Evolutionary conservation across 2,113 vertebrate species (phyloP).

Genomic region (Dipodomys spectabilis): DNA sequence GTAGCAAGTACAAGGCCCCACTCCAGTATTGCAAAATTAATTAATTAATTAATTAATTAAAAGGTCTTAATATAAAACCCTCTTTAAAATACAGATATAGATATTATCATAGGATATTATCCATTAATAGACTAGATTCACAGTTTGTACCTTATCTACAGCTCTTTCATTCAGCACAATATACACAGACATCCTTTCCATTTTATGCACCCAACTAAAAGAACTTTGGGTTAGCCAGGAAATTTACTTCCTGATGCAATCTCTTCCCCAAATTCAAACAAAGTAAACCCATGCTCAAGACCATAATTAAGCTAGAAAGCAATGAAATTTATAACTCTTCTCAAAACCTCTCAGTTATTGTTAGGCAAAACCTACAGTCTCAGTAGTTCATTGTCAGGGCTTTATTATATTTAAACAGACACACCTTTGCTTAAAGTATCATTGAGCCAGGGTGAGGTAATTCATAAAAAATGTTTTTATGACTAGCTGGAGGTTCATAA

Average conservation of each 20-base stretch:
- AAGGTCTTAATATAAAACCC: neutral
- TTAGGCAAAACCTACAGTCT: neutral
- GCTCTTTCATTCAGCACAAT: too few relatives aligned
- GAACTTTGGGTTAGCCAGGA: neutral
- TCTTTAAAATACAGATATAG: neutral
- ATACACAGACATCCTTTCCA: neutral
- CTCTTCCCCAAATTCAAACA: conserved; percentile 23
- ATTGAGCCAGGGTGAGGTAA: conserved; percentile 69
- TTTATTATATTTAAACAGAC: conserved; percentile 80
- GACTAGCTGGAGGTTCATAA: conserved; percentile 57
- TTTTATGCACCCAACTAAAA: neutral
- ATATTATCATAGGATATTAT: neutral
- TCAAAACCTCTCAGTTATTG: neutral
- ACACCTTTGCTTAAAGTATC: conserved; percentile 61
- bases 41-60: neutral
- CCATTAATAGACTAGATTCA: neutral
- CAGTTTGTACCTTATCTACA: neutral
- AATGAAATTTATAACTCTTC: neutral
- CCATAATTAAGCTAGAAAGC: neutral
- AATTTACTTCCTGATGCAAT: neutral
- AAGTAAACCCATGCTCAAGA: neutral
- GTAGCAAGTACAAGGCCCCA: too few relatives aligned
- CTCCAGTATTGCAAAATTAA: too few relatives aligned
- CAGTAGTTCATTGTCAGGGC: conserved; percentile 47
- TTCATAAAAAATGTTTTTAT: conserved; percentile 61